These are phyloP conservation scores for Mongoloraphidia duomilia DNA, from an alignment of 2,888 invertebrate species.

Conservation along the genomic window DNA sequence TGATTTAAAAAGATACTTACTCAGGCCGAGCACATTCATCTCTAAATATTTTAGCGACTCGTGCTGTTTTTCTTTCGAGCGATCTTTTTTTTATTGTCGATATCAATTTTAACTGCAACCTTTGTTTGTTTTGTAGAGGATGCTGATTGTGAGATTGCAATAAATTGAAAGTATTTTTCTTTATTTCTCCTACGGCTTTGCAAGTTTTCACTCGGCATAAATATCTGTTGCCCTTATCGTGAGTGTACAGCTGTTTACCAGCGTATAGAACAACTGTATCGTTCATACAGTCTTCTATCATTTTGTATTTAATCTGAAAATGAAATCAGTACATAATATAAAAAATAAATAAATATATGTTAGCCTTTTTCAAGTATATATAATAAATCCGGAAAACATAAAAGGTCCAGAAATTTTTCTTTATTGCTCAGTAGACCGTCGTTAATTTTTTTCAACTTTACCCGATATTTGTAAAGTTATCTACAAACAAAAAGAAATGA, in stretches of 20 bases:
- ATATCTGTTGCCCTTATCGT: conserved; percentile 1
- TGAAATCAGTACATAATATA: not conserved
- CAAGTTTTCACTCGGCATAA: conserved; percentile 1
- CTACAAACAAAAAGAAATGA: no score
- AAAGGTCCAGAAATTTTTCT: no score
- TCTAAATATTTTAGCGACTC: conserved; percentile 4
- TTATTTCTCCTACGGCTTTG: conserved; percentile 3
- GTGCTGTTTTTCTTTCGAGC: not conserved
- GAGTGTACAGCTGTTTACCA: conserved; percentile 4
- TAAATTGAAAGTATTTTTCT: not conserved
- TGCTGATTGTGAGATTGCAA: not conserved
- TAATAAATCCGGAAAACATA: no score
- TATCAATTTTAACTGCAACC: conserved; percentile 4
- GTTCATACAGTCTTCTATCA: conserved; percentile 4
- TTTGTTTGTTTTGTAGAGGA: conserved; percentile 1
- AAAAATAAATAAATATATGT: not conserved
- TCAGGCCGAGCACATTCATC: conserved; percentile 2
- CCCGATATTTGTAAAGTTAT: no score
- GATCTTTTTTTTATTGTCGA: conserved; percentile 2
- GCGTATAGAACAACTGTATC: not conserved
- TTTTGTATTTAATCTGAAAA: conserved; percentile 2
- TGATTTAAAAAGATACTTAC: not conserved
- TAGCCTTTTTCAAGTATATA: no score
- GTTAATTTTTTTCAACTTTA: no score
- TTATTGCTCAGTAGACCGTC: no score